phyloP scores from a whole-genome alignment of 2,888 invertebrate genomes.

The Tricholauxania praeusta region DNA sequence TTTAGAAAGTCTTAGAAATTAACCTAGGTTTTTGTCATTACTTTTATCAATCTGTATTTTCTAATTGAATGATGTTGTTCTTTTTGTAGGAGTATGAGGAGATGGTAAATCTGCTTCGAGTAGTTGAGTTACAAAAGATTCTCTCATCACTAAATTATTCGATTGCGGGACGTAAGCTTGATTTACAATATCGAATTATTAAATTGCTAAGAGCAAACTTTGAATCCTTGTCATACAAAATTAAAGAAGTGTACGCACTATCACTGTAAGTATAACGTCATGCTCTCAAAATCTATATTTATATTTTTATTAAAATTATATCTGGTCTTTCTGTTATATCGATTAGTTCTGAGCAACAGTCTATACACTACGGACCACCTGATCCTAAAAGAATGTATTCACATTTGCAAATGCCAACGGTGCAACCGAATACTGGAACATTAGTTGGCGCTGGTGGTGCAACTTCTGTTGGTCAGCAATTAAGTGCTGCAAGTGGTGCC shows the following conservation, averaged over 20 bases:
- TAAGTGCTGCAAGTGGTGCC: slow-evolving; percentile 58
- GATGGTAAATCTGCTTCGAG: slow-evolving; percentile 74
- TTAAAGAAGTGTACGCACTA: slow-evolving; percentile 69
- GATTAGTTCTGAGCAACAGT: slow-evolving; percentile 52
- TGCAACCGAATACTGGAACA: slow-evolving; percentile 59
- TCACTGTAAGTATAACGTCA: slow-evolving; percentile 56
- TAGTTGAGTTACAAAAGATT: slow-evolving; percentile 86
- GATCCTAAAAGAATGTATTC: slow-evolving; percentile 66
- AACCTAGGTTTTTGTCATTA: no score
- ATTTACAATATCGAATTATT: slow-evolving; percentile 80
- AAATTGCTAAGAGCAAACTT: slow-evolving; percentile 77
- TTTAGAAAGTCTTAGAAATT: no score
- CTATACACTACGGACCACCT: slow-evolving; percentile 52
- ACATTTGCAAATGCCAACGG: slow-evolving; percentile 63
- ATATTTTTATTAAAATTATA: slow-evolving; percentile 43
- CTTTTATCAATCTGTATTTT: no score
- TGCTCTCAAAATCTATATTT: slow-evolving; percentile 27
- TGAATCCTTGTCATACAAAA: slow-evolving; percentile 72
- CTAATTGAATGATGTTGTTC: not conserved
- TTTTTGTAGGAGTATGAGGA: slow-evolving; percentile 64
- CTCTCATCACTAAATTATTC: slow-evolving; percentile 84
- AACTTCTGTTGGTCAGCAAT: slow-evolving; percentile 48
- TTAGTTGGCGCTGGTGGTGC: slow-evolving; percentile 54
- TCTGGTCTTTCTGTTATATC: slow-evolving; percentile 32
- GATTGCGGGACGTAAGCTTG: slow-evolving; percentile 83